These are phyloP conservation scores for Ibycter americanus DNA, from an alignment of 2,797 vertebrate genomes.

Conservation along the genomic window DNA sequence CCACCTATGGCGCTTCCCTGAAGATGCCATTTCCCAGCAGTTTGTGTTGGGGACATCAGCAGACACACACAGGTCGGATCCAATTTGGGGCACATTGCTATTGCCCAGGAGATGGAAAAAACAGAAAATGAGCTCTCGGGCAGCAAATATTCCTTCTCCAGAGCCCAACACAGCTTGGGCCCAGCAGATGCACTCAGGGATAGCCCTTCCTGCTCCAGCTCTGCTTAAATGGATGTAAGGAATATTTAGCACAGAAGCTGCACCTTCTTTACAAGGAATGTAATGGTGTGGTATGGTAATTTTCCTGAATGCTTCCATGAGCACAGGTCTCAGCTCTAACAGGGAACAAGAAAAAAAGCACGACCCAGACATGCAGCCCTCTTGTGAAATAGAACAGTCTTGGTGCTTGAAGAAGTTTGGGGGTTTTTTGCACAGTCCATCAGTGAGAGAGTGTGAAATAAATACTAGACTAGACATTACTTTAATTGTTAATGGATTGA, in stretches of 20 bases:
- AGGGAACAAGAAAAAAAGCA: not conserved
- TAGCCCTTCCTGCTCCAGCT: not conserved
- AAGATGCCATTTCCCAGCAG: not conserved
- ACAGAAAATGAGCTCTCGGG: not conserved
- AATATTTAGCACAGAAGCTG: not conserved
- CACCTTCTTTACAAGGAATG: not conserved
- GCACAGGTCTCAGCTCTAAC: not conserved
- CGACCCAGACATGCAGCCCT: not conserved
- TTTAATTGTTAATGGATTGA: constrained; percentile 36
- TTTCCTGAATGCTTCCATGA: not conserved
- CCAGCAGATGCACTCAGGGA: not conserved
- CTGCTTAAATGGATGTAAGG: not conserved
- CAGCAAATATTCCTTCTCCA: not conserved
- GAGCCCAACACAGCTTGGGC: not conserved
- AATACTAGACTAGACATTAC: not conserved
- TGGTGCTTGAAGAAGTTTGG: not conserved
- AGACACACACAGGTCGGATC: not conserved
- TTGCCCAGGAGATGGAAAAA: not conserved
- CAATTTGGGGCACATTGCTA: not conserved
- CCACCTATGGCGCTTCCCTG: not conserved
- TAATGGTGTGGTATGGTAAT: not conserved
- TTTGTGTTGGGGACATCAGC: not conserved
- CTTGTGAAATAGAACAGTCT: not conserved
- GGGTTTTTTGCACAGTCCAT: not conserved
- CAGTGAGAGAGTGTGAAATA: not conserved